Evolutionary conservation across 1,140 invertebrate species (phyloP).

Genomic region (Drosophila asahinai): DNA sequence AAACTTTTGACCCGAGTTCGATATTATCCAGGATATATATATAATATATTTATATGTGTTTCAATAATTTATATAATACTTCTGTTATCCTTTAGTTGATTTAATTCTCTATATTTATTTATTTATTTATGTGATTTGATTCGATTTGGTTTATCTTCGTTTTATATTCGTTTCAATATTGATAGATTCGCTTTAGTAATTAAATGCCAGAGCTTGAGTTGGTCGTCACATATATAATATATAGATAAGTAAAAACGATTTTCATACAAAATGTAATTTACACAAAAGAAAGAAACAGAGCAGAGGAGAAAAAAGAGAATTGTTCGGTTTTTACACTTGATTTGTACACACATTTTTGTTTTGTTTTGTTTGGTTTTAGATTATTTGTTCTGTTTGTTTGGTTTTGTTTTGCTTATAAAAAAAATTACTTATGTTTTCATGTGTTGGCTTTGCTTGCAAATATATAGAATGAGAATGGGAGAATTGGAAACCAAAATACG

Average conservation of each 20-base stretch:
- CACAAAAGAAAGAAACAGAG: constrained; percentile 82
- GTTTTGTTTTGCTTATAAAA: constrained; percentile 2
- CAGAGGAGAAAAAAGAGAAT: constrained; percentile 83
- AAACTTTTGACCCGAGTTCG: constrained; percentile 35
- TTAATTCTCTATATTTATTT: constrained; percentile 58
- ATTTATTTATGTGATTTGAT: constrained; percentile 43
- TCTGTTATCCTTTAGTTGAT: constrained; percentile 65
- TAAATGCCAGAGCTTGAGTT: constrained; percentile 80
- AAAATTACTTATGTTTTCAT: constrained; percentile 18
- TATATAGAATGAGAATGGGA: constrained; percentile 30
- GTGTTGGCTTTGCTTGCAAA: constrained; percentile 41
- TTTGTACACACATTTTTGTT: constrained; percentile 79
- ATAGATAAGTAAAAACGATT: constrained; percentile 72
- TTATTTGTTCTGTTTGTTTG: constrained; percentile 37
- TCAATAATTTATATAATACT: constrained; percentile 63
- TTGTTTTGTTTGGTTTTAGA: constrained; percentile 31
- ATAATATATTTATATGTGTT: constrained; percentile 41
- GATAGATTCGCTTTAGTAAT: constrained; percentile 74
- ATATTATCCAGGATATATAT: constrained; percentile 43
- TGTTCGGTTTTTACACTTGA: constrained; percentile 78
- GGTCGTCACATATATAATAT: constrained; percentile 51
- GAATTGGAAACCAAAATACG: constrained; percentile 18
- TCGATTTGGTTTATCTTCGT: constrained; percentile 35
- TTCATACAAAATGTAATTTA: constrained; percentile 75
- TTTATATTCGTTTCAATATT: constrained; percentile 67